A percentile compares a stretch with the other conserved stretches of the same genome.
Evolutionary conservation across 2,797 vertebrate genomes (phyloP).

Genomic region (Bradypodion pumilum): DNA sequence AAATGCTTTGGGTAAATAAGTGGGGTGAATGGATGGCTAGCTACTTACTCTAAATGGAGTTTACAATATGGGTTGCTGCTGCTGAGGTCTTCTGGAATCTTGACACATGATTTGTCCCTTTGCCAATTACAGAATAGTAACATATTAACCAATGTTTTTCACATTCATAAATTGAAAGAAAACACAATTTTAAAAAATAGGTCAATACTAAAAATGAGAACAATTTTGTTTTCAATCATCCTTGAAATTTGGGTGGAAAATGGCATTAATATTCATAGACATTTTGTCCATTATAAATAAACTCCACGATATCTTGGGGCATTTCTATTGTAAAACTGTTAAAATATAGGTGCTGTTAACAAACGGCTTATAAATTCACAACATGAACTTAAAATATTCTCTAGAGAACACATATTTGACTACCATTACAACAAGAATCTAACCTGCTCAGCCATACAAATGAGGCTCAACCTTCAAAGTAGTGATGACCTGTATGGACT

Average conservation of each 20-base stretch:
- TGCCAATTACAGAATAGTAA: neutral
- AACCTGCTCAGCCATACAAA: neutral
- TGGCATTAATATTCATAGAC: neutral
- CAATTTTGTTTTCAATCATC: neutral
- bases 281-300: constrained; percentile 1
- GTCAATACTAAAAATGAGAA: neutral
- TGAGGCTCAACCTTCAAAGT: neutral
- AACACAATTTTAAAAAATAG: neutral
- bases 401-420: neutral
- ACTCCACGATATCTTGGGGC: neutral
- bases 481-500: neutral
- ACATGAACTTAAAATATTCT: neutral
- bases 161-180: neutral
- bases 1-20: no score
- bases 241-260: neutral
- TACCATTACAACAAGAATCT: neutral
- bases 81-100: no score
- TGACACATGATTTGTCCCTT: no score
- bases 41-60: no score
- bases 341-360: neutral
- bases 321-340: neutral
- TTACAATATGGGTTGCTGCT: no score
- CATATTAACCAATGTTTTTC: neutral
- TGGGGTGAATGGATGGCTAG: no score
- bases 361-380: constrained; percentile 17